Evolutionary conservation across 2,797 vertebrate genomes (phyloP).

Genomic region (Chaunax sp.): DNA sequence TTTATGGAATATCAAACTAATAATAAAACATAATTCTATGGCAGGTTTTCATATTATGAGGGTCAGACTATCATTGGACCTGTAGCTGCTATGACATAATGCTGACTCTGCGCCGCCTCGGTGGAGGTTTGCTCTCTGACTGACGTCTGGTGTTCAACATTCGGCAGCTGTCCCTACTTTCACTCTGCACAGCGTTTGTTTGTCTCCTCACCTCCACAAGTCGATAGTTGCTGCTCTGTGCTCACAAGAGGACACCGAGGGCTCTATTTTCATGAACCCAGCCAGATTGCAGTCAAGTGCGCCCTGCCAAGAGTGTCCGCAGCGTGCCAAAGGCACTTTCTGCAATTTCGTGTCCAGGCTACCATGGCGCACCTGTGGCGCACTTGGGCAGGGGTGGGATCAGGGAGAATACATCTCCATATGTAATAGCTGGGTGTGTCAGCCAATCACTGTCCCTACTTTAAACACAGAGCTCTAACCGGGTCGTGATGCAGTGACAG

Average conservation of each 20-base stretch:
- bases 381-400: neutral
- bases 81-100: no score
- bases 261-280: neutral
- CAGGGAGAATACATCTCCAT: neutral
- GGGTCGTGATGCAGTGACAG: neutral
- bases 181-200: neutral
- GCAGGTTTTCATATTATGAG: no score
- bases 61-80: no score
- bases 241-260: neutral
- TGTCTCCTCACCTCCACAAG: neutral
- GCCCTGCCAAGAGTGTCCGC: constrained; percentile 9
- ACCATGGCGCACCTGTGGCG: constrained; percentile 10
- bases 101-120: no score
- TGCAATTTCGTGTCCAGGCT: constrained; percentile 4
- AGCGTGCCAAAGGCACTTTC: constrained; percentile 2
- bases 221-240: neutral
- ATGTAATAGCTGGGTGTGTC: neutral
- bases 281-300: neutral
- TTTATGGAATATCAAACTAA: no score
- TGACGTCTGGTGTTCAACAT: neutral
- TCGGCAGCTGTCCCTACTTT: neutral
- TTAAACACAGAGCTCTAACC: neutral
- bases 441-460: neutral
- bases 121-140: no score
- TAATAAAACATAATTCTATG: no score